Base-by-base conservation (phyloP, 2,888 invertebrate genomes). In the Cryptocephalus primarius region DNA sequence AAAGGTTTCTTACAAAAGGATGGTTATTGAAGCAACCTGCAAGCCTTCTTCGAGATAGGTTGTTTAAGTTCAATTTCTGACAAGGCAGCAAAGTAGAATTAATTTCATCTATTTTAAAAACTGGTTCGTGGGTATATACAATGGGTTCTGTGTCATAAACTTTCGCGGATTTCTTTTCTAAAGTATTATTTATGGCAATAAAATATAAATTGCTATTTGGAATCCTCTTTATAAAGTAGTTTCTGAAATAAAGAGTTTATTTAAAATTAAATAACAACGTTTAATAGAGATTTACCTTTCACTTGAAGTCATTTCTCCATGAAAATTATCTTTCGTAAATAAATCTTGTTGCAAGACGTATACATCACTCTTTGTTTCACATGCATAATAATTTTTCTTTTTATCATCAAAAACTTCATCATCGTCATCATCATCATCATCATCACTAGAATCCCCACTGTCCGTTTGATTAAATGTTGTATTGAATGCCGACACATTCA, bases 11-110 rank as follows among this genome's bases (percentile, higher is more conserved):
- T 69, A 84, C 84, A 72, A 78, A 71, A 36, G 80, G 79, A 69
- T 88, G 83, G 56, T 83, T 80, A 44, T 87, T 86, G 61, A 76
- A 88, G 64, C 89, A 89, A 46, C 82, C 85, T 48, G 82, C 79
- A 31, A 88, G 74, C 48, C 82, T 74, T 52, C 87, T 71, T 33
- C 88, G 72, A 4, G 76, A 74, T 53, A 87, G 71, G 46, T 76
- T 75, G 54, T 85, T 86, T 55, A 88, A 69, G 48, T 80, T 75
- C 45, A 85, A 70, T 66, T 89, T 89, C 59, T 88, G 83, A 62
- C 89, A 89, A 0, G 86, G 83, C 58, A 80, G 78, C 32, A 74
- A 72, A 32, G 73, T 75, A 0, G 71, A 68, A 48, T 70, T 67
- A 11, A 60, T 58, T 55, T 75, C 76, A 13, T 67, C 60, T 42